Evolutionary conservation across 2,888 invertebrate genomes (phyloP).

Genomic region (Ectemnius lituratus): DNA sequence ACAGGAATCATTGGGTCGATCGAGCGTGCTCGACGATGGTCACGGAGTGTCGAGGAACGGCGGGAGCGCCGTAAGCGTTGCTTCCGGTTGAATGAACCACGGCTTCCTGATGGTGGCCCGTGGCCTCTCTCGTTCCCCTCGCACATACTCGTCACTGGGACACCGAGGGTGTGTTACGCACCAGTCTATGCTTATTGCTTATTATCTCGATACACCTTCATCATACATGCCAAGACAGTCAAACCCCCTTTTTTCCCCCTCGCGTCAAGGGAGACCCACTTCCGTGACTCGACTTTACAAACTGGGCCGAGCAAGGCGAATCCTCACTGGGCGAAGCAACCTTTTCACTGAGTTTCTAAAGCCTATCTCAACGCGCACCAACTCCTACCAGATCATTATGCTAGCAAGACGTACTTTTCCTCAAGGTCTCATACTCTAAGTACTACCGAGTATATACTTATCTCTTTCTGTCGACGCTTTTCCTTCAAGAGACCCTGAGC

Average conservation of each 20-base stretch:
- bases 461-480: neutral
- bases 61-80: conserved; percentile 62
- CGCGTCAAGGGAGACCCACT: conserved; percentile 46
- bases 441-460: too few species aligned
- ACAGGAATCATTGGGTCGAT: conserved; percentile 40
- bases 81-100: conserved; percentile 70
- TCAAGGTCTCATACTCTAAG: too few species aligned
- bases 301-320: conserved; percentile 42
- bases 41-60: conserved; percentile 55
- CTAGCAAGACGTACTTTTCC: too few species aligned
- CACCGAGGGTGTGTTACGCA: too few species aligned
- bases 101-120: conserved; percentile 58
- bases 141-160: too few species aligned
- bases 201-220: too few species aligned
- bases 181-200: too few species aligned
- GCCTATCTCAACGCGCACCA: neutral
- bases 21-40: conserved; percentile 40
- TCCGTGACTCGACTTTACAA: conserved; percentile 53
- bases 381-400: neutral
- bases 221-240: neutral
- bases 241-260: neutral
- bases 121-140: neutral
- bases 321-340: conserved; percentile 3
- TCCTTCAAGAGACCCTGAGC: neutral
- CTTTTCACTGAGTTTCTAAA: conserved; percentile 40